Percentiles rank a stretch among this genome's conserved stretches.
These are phyloP conservation scores for Epinephelus awoara DNA, from an alignment of 2,797 vertebrate genomes.

Conservation along the genomic window DNA sequence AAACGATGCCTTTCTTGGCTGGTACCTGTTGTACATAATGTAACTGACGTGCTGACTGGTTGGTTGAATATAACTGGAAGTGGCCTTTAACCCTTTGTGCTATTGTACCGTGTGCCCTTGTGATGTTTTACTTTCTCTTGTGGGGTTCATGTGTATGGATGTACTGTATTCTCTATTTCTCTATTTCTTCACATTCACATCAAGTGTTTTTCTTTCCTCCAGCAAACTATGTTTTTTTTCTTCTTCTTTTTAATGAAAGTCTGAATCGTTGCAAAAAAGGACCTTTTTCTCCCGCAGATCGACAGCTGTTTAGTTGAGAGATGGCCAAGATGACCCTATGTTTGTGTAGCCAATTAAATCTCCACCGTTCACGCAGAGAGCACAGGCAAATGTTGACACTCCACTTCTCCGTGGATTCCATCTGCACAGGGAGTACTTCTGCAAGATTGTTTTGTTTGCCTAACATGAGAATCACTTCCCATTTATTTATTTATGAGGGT, in stretches of 20 bases:
- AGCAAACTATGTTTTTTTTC: constrained; percentile 45
- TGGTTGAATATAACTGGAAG: constrained; percentile 85
- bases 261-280: constrained; percentile 65
- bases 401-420: constrained; percentile 74
- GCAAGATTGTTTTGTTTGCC: constrained; percentile 85
- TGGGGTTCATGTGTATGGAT: constrained; percentile 84
- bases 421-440: constrained; percentile 78
- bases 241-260: constrained; percentile 42
- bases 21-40: constrained; percentile 83
- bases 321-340: constrained; percentile 72
- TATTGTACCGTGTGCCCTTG: constrained; percentile 87
- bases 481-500: constrained; percentile 86
- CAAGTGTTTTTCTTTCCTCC: constrained; percentile 43
- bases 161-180: constrained; percentile 79
- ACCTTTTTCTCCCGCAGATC: constrained; percentile 45
- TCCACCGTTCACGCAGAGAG: constrained; percentile 63
- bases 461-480: constrained; percentile 82
- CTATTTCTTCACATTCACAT: constrained; percentile 72
- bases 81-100: constrained; percentile 86
- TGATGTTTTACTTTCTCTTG: constrained; percentile 84
- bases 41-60: constrained; percentile 83
- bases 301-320: constrained; percentile 71
- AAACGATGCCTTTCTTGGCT: constrained; percentile 80
- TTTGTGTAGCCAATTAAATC: constrained; percentile 81
- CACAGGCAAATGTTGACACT: constrained; percentile 82